phyloP scores from a whole-genome alignment of 2,113 vertebrate genomes.

The Bubo scandiacus region DNA sequence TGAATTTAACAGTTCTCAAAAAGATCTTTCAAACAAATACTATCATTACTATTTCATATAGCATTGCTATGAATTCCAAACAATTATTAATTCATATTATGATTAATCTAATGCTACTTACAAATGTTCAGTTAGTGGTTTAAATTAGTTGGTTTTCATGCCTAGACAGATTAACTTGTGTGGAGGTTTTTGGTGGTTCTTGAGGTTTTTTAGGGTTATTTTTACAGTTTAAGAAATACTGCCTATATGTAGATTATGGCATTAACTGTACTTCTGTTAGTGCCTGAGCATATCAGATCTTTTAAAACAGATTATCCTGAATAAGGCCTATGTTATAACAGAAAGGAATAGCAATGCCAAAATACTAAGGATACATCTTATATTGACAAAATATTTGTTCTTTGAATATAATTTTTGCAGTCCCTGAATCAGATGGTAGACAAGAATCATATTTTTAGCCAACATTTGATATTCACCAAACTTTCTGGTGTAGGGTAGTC shows the following conservation, averaged over 20 bases:
- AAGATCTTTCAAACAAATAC: neutral
- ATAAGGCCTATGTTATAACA: neutral
- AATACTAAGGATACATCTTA: neutral
- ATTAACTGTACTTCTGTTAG: neutral
- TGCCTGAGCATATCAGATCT: neutral
- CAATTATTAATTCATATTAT: neutral
- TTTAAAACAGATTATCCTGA: neutral
- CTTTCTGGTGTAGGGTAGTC: neutral
- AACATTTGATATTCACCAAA: neutral
- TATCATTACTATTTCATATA: neutral
- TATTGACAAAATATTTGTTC: neutral
- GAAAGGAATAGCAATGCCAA: neutral
- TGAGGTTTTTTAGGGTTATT: neutral
- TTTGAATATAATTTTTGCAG: neutral
- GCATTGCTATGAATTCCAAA: neutral
- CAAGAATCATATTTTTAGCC: neutral
- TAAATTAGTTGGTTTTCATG: neutral
- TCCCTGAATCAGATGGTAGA: neutral
- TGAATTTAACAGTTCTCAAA: neutral
- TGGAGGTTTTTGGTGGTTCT: neutral
- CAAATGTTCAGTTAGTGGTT: neutral
- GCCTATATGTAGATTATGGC: neutral
- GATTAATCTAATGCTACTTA: neutral
- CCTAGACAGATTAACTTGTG: neutral
- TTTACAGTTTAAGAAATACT: neutral